These are phyloP conservation scores for Metalampra italica DNA, from an alignment of 2,888 invertebrate species.

Conservation along the genomic window DNA sequence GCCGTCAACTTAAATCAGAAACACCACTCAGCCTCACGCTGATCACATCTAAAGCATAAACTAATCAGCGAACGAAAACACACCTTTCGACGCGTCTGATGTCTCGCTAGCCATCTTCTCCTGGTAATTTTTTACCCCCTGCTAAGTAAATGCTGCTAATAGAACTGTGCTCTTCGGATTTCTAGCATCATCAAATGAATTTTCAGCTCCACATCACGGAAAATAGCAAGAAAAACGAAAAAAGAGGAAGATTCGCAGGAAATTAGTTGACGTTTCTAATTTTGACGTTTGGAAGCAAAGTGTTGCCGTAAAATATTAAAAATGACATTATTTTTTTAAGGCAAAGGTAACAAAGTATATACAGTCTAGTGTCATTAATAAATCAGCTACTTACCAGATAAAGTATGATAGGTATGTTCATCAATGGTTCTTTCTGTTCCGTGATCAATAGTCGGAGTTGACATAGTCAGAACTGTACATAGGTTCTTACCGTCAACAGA, in stretches of 20 bases:
- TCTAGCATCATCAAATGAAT: conserved; percentile 12
- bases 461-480: too few species aligned
- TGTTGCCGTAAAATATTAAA: not conserved
- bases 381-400: too few species aligned
- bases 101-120: conserved; percentile 53
- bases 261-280: conserved; percentile 29
- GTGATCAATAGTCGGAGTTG: too few species aligned
- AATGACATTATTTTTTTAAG: too few species aligned
- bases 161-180: conserved; percentile 1
- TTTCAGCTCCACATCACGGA: conserved; percentile 4
- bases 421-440: too few species aligned
- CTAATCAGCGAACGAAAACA: conserved; percentile 49
- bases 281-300: conserved; percentile 19
- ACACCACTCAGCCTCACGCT: conserved; percentile 59
- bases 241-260: conserved; percentile 25
- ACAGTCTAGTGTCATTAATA: too few species aligned
- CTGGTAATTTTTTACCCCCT: not conserved
- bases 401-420: too few species aligned
- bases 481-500: too few species aligned
- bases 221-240: conserved; percentile 18
- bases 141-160: not conserved
- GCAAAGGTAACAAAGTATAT: too few species aligned
- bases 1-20: conserved; percentile 69
- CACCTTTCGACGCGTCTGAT: conserved; percentile 51
- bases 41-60: conserved; percentile 33